phyloP scores from a whole-genome alignment of 2,113 vertebrate species.

The Ammodytes dubius region DNA sequence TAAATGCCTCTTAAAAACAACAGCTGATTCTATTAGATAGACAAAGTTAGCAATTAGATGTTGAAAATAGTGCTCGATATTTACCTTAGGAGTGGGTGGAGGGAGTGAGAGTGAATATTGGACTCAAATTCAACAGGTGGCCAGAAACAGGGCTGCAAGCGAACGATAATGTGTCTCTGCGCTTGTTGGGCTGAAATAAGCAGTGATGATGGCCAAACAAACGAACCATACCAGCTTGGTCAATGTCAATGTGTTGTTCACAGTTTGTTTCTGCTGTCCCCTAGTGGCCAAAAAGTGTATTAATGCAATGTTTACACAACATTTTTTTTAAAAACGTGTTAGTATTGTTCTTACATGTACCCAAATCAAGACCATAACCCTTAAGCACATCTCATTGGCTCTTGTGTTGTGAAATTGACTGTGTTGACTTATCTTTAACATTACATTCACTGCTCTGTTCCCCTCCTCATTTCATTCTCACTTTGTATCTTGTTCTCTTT shows the following conservation, averaged over 20 bases:
- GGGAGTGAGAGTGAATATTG: background rate
- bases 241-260: background rate
- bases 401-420: background rate
- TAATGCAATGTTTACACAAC: background rate
- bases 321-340: background rate
- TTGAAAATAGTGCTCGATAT: background rate
- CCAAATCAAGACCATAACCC: background rate
- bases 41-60: background rate
- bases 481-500: background rate
- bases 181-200: background rate
- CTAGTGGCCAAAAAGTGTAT: background rate
- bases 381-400: background rate
- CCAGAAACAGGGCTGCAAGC: background rate
- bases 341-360: background rate
- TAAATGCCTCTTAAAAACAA: background rate
- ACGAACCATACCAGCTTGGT: background rate
- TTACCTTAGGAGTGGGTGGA: background rate
- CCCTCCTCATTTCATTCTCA: background rate
- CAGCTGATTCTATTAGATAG: background rate
- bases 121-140: background rate
- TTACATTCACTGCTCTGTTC: background rate
- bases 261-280: slow-evolving; percentile 1
- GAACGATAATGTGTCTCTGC: background rate
- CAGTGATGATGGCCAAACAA: background rate
- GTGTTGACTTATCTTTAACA: background rate